Base-by-base conservation (phyloP, 2,113 vertebrate genomes). In the Nanorana parkeri region DNA sequence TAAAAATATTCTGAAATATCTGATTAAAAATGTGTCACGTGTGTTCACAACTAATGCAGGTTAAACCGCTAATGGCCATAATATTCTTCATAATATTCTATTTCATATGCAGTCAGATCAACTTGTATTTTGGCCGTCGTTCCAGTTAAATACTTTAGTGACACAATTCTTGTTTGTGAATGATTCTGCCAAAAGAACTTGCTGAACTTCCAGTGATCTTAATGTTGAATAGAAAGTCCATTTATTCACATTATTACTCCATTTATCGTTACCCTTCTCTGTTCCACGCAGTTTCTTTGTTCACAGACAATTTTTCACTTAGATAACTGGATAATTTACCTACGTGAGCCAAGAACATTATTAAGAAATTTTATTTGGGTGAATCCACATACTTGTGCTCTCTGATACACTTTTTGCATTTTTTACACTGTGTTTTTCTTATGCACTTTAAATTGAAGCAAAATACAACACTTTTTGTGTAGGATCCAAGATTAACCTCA, bases 191-290 rank as follows among this genome's bases (percentile, higher is more conserved):
- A 63, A 63, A n/a, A 61, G 32, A 77, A 77, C 29, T 63, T 26
- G 26, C 19, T 64, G 58, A 58, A 61, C 74, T 77, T 63, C 28
- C 36, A 77, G n/a, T 61, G n/a, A 77, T 36, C 74, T 29, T 56
- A 51, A 24, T 47, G n/a, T 28, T 63, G 13, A 63, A 41, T 58
- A 60, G 36, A 75, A 29, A 16, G 56, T 60, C 17, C 54, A 61
- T 58, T 23, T 51, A 41, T 21, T 71, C 41, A 71, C 20, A 75
- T 75, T 36, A 75, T 60, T 29, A 64, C 19, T 11, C 74, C 21
- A 47, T 77, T 64, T 36, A 51, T 63, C 36, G 64, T 63, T 55
- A 19, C 16, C 17, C 51, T 56, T 28, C 56, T 47, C 19, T 24
- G 32, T 63, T 47, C 56, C 21, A 26, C 56, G 21, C 20, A 47